Evolutionary conservation across 2,113 vertebrate species (phyloP).

Genomic region (Malurus elegans): DNA sequence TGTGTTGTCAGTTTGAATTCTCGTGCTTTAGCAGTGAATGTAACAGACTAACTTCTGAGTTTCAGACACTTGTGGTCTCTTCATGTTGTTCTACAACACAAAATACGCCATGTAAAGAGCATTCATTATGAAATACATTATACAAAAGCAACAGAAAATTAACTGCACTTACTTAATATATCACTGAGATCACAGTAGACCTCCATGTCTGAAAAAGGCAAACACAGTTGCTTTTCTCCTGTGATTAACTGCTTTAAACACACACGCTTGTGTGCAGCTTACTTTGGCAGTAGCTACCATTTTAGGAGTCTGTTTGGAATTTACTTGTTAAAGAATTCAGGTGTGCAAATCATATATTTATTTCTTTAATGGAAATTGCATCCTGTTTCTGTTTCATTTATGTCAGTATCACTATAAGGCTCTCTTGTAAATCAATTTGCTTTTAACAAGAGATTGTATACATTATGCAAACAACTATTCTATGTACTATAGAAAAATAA

Average conservation of each 20-base stretch:
- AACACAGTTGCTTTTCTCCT: not conserved
- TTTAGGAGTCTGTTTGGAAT: not conserved
- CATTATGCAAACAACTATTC: not conserved
- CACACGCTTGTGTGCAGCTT: not conserved
- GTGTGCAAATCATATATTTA: not conserved
- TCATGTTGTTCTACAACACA: not conserved
- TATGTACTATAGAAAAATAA: not conserved
- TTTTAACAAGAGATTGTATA: not conserved
- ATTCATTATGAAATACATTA: not conserved
- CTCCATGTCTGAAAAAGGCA: not conserved
- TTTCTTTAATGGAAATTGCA: not conserved
- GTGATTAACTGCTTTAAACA: not conserved
- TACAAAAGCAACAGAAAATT: not conserved
- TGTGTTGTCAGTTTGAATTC: not conserved
- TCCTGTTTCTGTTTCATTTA: not conserved
- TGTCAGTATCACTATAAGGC: not conserved
- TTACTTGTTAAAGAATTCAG: not conserved
- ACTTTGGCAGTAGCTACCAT: not conserved
- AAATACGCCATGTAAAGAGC: not conserved
- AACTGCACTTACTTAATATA: not conserved
- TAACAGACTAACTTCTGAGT: not conserved
- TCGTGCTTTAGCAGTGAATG: not conserved
- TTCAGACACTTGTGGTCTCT: not conserved
- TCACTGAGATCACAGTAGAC: not conserved
- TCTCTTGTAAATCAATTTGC: not conserved